These are phyloP conservation scores for Argynnis bischoffii DNA, from an alignment of 2,888 invertebrate genomes.

Conservation along the genomic window DNA sequence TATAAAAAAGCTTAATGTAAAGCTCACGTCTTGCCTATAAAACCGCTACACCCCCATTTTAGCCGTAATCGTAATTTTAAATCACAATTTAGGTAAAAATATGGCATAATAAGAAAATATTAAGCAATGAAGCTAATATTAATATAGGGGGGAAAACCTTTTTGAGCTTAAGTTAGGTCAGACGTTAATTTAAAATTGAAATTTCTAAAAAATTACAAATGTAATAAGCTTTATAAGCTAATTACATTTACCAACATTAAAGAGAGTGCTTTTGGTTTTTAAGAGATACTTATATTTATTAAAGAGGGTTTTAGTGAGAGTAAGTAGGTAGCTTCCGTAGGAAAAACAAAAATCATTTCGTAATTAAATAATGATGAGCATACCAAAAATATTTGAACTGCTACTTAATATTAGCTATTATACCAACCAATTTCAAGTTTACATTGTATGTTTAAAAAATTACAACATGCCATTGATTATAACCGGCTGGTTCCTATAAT, in stretches of 20 bases:
- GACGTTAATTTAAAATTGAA: conserved; percentile 2
- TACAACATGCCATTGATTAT: conserved; percentile 43
- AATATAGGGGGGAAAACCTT: conserved; percentile 21
- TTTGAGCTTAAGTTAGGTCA: conserved; percentile 3
- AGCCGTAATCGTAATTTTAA: conserved; percentile 63
- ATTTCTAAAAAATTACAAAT: background rate
- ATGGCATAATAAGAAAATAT: conserved; percentile 53
- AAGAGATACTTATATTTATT: background rate
- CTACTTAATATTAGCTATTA: conserved; percentile 7
- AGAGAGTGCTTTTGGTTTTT: no score
- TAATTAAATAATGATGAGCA: background rate
- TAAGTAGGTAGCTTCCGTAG: background rate
- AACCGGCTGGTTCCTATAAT: conserved; percentile 46
- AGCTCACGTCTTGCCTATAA: background rate
- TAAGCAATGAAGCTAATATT: conserved; percentile 29
- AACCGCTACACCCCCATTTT: conserved; percentile 29
- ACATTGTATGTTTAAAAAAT: conserved; percentile 55
- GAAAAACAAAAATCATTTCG: no score
- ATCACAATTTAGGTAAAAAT: conserved; percentile 64
- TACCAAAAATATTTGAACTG: background rate
- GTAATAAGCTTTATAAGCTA: background rate
- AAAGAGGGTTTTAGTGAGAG: background rate
- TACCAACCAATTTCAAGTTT: conserved; percentile 7
- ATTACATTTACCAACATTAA: background rate
- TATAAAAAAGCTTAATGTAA: background rate